Conservation (phyloP, 2,797 vertebrate genomes). For the Tenualosa ilisha region DNA sequence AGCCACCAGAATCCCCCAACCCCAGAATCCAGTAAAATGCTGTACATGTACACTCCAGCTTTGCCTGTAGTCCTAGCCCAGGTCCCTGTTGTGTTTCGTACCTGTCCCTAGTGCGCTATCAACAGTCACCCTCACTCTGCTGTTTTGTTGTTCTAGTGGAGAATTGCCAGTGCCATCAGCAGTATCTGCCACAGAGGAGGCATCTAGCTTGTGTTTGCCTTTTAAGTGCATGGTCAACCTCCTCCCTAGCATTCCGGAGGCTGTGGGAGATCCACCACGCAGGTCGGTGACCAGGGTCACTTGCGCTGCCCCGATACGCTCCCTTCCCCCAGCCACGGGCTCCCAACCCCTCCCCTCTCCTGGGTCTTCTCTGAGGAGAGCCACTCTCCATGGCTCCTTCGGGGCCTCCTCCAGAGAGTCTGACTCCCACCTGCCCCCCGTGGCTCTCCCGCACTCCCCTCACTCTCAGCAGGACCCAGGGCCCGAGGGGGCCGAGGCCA, state of each 20-base stretch:
- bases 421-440: constrained; percentile 70
- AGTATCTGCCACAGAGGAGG: constrained; percentile 57
- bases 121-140: constrained; percentile 58
- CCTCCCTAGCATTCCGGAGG: constrained; percentile 67
- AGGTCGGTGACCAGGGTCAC: constrained; percentile 57
- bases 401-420: constrained; percentile 63
- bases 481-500: constrained; percentile 31
- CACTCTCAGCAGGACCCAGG: constrained; percentile 54
- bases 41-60: background rate
- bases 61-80: background rate
- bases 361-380: constrained; percentile 47
- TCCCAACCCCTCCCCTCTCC: constrained; percentile 47
- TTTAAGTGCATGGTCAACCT: constrained; percentile 74
- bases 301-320: constrained; percentile 64
- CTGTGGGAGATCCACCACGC: constrained; percentile 53
- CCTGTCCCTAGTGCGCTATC: constrained; percentile 16
- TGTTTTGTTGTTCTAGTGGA: constrained; percentile 74
- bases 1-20: constrained; percentile 39
- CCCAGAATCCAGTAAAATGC: constrained; percentile 44
- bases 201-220: constrained; percentile 73
- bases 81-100: constrained; percentile 27
- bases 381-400: constrained; percentile 25
- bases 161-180: constrained; percentile 56
- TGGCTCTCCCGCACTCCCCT: constrained; percentile 65
- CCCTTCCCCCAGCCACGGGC: constrained; percentile 58